phyloP scores from a whole-genome alignment of 2,888 invertebrate species.

The Chloroclysta siterata region DNA sequence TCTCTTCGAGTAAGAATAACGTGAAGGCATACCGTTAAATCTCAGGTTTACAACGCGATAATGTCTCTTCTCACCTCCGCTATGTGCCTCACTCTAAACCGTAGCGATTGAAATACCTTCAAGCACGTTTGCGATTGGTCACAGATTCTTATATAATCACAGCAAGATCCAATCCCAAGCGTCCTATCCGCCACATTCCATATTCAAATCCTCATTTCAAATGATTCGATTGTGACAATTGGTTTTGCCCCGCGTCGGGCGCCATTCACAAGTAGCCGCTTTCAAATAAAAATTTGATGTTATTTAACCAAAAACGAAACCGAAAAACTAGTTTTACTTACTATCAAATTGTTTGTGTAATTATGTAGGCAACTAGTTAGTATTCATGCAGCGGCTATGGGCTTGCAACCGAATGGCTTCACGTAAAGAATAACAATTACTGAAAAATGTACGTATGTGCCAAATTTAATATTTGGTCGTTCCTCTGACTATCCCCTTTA shows the following conservation, averaged over 20 bases:
- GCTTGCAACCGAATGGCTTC: no score
- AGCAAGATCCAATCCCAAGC: background rate
- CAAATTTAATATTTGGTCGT: no score
- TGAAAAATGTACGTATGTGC: no score
- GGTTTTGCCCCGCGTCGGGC: background rate
- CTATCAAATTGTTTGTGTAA: no score
- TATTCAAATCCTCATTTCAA: conserved; percentile 3
- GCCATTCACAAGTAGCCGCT: background rate
- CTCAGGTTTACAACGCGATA: conserved; percentile 68
- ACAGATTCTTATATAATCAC: background rate
- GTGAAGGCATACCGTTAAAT: conserved; percentile 58
- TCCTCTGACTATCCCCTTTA: no score
- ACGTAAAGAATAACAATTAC: no score
- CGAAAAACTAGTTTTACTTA: no score
- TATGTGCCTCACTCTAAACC: background rate
- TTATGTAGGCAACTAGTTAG: no score
- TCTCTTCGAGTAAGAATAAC: background rate
- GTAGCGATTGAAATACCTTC: background rate
- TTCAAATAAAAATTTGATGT: background rate
- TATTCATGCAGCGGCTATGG: no score
- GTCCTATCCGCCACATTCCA: background rate
- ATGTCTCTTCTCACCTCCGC: conserved; percentile 33
- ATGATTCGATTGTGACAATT: conserved; percentile 5
- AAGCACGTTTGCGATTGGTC: background rate
- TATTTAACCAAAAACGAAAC: background rate